Conservation (phyloP, 2,113 vertebrate species). For the Python bivittatus region DNA sequence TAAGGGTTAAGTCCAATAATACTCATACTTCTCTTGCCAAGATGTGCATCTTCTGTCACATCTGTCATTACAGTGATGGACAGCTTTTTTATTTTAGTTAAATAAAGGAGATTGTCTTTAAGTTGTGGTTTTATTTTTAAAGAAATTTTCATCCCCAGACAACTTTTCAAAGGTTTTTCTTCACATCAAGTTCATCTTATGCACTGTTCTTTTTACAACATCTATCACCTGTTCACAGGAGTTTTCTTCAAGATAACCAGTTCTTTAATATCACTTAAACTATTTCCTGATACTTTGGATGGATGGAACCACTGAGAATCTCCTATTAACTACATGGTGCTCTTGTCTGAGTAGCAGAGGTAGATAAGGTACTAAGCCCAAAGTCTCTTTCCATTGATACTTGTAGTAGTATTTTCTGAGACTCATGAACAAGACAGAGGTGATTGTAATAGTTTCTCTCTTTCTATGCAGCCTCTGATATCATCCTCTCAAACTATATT, state of each 20-base stretch:
- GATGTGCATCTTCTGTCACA: neutral
- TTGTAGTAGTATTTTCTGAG: neutral
- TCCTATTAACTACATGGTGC: neutral
- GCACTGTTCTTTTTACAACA: neutral
- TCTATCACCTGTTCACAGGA: neutral
- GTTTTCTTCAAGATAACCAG: neutral
- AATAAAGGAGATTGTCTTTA: neutral
- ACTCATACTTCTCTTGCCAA: neutral
- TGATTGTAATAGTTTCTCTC: neutral
- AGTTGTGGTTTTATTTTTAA: neutral
- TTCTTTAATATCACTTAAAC: neutral
- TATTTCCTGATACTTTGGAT: neutral
- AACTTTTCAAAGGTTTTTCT: neutral
- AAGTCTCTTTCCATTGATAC: neutral
- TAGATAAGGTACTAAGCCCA: neutral
- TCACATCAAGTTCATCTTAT: neutral
- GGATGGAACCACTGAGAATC: neutral
- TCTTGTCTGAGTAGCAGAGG: neutral
- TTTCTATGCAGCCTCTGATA: neutral
- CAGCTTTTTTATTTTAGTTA: neutral
- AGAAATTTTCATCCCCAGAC: neutral
- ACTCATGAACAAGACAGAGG: neutral
- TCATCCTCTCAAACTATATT: neutral
- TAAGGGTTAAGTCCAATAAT: neutral
- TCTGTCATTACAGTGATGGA: neutral